Evolutionary conservation across 2,888 invertebrate species (phyloP).

Genomic region (Nemurella pictetii): DNA sequence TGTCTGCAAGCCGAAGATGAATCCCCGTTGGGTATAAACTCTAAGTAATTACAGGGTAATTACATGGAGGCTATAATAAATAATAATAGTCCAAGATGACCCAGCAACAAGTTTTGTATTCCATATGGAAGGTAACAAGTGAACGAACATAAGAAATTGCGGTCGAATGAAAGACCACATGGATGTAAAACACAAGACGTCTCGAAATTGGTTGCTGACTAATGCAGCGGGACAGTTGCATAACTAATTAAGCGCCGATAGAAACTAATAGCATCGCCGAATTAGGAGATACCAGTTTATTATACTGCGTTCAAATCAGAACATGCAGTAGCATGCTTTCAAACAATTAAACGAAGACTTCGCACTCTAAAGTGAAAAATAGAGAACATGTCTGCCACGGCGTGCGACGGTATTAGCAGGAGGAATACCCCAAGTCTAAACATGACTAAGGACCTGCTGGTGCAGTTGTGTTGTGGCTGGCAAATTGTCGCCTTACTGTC

Average conservation of each 20-base stretch:
- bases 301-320: no score
- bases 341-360: background rate
- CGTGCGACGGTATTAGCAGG: background rate
- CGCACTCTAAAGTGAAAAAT: background rate
- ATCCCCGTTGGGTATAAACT: background rate
- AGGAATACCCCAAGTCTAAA: background rate
- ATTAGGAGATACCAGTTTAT: background rate
- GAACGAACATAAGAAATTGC: background rate
- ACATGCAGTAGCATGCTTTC: background rate
- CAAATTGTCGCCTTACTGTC: no score
- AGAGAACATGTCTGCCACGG: background rate
- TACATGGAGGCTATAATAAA: background rate
- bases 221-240: background rate
- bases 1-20: background rate
- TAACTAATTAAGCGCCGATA: background rate
- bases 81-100: background rate
- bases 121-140: background rate
- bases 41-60: background rate
- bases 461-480: no score
- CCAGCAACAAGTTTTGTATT: background rate
- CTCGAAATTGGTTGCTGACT: background rate
- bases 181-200: background rate
- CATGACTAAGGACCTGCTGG: no score
- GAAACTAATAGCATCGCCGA: background rate
- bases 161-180: background rate